Evolutionary conservation across 2,113 vertebrate genomes (phyloP).

Genomic region (Peromyscus polionotus): DNA sequence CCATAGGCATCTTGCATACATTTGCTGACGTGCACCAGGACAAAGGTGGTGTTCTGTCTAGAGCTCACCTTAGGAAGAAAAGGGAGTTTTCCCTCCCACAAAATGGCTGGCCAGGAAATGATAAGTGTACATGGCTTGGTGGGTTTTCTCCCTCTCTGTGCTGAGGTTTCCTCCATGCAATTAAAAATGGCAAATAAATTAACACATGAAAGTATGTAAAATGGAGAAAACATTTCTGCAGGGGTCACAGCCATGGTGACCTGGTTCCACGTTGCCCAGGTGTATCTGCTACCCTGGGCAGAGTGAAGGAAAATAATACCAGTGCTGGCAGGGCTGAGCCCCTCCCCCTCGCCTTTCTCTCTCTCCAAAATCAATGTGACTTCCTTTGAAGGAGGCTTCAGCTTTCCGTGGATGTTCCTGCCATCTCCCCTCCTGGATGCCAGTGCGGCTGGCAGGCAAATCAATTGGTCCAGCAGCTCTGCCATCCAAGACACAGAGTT

Average conservation of each 20-base stretch:
- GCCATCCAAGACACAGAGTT: constrained; percentile 78
- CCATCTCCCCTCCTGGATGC: background rate
- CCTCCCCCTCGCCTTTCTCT: background rate
- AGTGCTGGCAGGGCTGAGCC: background rate
- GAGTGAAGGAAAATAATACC: fast-evolving
- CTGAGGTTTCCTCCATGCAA: background rate
- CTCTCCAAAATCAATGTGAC: background rate
- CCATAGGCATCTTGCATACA: fast-evolving
- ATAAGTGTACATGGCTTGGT: fast-evolving
- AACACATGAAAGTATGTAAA: fast-evolving
- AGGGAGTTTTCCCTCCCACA: background rate
- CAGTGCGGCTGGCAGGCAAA: constrained; percentile 74
- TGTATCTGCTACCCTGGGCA: background rate
- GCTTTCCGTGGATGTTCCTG: background rate
- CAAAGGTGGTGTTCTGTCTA: fast-evolving
- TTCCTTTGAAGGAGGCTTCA: background rate
- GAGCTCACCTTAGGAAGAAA: background rate
- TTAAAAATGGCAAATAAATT: background rate
- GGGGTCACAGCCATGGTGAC: no score
- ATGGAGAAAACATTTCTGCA: fast-evolving
- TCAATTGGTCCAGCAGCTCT: constrained; percentile 82
- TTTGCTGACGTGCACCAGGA: fast-evolving
- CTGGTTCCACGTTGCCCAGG: fast-evolving
- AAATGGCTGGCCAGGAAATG: background rate
- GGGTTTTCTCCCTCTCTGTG: fast-evolving